Base-by-base conservation (phyloP, 2,888 invertebrate species). In the Nebria salina region DNA sequence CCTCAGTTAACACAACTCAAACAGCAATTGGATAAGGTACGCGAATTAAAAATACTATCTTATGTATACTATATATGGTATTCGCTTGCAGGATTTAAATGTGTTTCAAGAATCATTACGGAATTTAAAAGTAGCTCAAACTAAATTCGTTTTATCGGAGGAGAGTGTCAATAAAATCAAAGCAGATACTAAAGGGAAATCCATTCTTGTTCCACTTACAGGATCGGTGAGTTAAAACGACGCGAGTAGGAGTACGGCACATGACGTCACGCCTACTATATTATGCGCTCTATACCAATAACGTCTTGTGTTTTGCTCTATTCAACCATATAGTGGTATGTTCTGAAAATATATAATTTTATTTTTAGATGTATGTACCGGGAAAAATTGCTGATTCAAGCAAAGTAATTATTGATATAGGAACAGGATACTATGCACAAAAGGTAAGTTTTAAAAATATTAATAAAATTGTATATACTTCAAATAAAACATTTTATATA, bases 341-440 rank as follows among this genome's bases (percentile, higher is more conserved):
- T 34, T 34, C 4, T 5, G 34, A 34, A 20, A 34, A 34, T 34
- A 34, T 34, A 34, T 34, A 1, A 1, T 5, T 34, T 34, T 34
- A 5, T 34, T 34, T 34, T 79, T 84, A 93, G 91, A 97, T 99
- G 95, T 99, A 98, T 90, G 98, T 99, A 68, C 96, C 97, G 66
- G 99, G 98, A 1, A 93, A 93, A 85, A 91, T 99, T 82, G 92
- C 93, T 83, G 95, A 98, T 87, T 93, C 95, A 54, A 93, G 96
- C 77, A 95, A 95, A 88, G 97, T 98, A 77, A 91, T 98, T 43
- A 95, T 99, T 84, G 98, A 99, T 89, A 94, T 99, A 87, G 99
- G 99, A 76, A 98, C 99, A 76, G 98, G 98, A 83, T 99, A 99
- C 89, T 99, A 95, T 90, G 96, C 96, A 25, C 96, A 98, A 89